Evolutionary conservation across 2,113 vertebrate genomes (phyloP).

Genomic region (Psammodynastes pulverulentus): DNA sequence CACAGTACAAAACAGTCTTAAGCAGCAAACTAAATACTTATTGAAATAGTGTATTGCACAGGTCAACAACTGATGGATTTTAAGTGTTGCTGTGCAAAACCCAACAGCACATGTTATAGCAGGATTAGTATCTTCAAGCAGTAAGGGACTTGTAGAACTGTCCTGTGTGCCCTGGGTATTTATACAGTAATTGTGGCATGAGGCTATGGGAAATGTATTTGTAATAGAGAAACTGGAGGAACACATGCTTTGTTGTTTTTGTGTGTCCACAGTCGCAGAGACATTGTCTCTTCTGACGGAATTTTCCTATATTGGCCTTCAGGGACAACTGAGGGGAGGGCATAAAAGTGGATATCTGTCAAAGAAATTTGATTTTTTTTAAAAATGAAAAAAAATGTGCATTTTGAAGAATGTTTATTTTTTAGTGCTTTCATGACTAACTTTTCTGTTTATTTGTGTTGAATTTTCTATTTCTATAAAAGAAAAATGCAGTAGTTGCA

Average conservation of each 20-base stretch:
- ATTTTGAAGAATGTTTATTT: background rate
- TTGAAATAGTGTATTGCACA: background rate
- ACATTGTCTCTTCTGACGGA: background rate
- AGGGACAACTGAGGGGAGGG: background rate
- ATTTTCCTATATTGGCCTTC: background rate
- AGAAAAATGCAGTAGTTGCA: slow-evolving; percentile 20
- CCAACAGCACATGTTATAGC: background rate
- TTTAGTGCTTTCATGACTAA: background rate
- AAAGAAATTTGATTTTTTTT: background rate
- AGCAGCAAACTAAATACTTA: background rate
- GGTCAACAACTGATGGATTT: background rate
- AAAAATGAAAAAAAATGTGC: background rate
- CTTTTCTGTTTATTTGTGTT: slow-evolving; percentile 25
- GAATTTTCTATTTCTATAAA: slow-evolving; percentile 41
- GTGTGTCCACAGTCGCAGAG: background rate
- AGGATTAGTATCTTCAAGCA: background rate
- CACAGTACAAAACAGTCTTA: background rate
- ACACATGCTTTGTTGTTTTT: background rate
- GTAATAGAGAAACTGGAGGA: background rate
- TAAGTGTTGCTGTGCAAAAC: no score
- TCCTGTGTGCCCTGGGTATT: background rate
- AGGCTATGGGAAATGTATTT: background rate
- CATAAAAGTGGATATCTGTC: background rate
- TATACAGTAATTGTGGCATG: background rate
- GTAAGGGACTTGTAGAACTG: background rate